A percentile compares a stretch with the other conserved stretches of the same genome.
These are phyloP conservation scores for Zaprionus camerounensis DNA, from an alignment of 1,140 invertebrate genomes.

Conservation along the genomic window DNA sequence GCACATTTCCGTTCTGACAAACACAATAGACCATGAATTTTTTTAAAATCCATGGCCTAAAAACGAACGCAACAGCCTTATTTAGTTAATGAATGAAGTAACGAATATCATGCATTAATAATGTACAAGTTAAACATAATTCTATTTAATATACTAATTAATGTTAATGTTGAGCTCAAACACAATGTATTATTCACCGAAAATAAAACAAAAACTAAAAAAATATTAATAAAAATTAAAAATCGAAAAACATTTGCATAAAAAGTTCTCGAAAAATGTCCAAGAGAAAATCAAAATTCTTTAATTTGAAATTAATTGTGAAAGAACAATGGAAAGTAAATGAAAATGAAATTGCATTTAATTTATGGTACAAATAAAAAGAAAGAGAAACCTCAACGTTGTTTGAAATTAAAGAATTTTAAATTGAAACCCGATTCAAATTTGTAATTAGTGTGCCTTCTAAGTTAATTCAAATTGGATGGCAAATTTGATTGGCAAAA, in stretches of 20 bases:
- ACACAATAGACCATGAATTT: no score
- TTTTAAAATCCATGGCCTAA: no score
- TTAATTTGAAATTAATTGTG: conserved; percentile 69
- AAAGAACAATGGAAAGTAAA: conserved; percentile 31
- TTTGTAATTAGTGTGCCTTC: conserved; percentile 69
- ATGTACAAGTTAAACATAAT: conserved; percentile 74
- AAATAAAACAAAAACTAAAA: conserved; percentile 45
- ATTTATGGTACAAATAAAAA: conserved; percentile 74
- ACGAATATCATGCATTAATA: conserved; percentile 67
- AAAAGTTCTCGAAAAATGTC: conserved; percentile 12
- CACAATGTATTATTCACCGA: conserved; percentile 66
- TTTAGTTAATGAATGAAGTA: conserved; percentile 76
- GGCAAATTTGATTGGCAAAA: conserved; percentile 39
- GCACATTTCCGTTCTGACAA: no score
- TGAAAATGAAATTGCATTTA: conserved; percentile 70
- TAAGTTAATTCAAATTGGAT: conserved; percentile 30
- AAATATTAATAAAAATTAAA: conserved; percentile 1
- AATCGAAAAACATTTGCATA: neutral
- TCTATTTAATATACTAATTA: conserved; percentile 52
- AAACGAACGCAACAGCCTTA: conserved; percentile 73
- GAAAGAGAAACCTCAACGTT: conserved; percentile 18
- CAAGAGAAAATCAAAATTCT: conserved; percentile 53
- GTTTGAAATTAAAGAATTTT: conserved; percentile 79
- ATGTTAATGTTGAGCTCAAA: conserved; percentile 51
- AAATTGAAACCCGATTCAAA: no score